Evolutionary conservation across 92 coral and sea anemone genomes (phyloP).

Genomic region (Epizoanthus scotinus): DNA sequence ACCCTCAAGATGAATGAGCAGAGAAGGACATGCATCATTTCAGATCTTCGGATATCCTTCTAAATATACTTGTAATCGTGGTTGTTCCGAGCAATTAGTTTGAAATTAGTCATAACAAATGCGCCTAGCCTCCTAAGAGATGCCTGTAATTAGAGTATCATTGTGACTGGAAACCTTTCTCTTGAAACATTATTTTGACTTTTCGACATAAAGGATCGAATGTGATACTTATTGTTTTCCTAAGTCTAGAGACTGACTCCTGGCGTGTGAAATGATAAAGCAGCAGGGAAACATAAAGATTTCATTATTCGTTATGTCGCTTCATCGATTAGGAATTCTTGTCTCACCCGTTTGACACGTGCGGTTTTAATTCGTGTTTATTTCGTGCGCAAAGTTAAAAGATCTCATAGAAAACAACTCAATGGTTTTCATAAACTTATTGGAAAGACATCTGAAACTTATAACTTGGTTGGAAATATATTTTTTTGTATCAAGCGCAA

Average conservation of each 20-base stretch:
- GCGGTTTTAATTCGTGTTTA: conserved; percentile 41
- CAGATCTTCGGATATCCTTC: conserved; percentile 1
- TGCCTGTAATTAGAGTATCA: conserved; percentile 38
- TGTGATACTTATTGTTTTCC: conserved; percentile 40
- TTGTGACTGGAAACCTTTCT: conserved; percentile 6
- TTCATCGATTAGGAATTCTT: conserved; percentile 39
- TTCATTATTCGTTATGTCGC: conserved; percentile 33
- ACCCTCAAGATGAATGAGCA: neutral
- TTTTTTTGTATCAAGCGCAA: neutral
- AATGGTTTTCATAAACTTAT: conserved; percentile 7
- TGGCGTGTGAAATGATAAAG: conserved; percentile 36
- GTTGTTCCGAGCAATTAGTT: conserved; percentile 41
- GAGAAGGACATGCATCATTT: conserved; percentile 25
- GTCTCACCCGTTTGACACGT: conserved; percentile 39
- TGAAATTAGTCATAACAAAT: conserved; percentile 39
- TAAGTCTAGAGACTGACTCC: conserved; percentile 27
- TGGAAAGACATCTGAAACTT: conserved; percentile 9
- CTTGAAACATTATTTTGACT: conserved; percentile 31
- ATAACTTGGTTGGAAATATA: neutral
- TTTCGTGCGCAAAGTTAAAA: conserved; percentile 18
- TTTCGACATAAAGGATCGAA: conserved; percentile 36
- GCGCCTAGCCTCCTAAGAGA: conserved; percentile 9
- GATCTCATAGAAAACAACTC: conserved; percentile 7
- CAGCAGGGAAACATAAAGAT: conserved; percentile 6
- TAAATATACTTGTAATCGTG: conserved; percentile 10